Percentiles rank a stretch among this genome's conserved stretches.
These are phyloP conservation scores for Camarhynchus parvulus DNA, from an alignment of 2,113 vertebrate genomes.

Conservation along the genomic window DNA sequence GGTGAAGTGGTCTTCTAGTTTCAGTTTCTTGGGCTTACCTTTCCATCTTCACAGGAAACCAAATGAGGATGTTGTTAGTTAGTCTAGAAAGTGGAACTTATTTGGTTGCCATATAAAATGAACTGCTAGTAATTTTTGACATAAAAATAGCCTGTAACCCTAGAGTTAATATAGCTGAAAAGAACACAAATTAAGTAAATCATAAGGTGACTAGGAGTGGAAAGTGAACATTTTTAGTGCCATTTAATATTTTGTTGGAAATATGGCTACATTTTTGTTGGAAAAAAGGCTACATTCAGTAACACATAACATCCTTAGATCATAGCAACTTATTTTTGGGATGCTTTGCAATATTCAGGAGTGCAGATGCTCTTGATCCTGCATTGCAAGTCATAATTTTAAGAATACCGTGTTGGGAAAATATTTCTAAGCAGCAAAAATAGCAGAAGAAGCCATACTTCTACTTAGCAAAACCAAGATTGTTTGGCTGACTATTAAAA, in stretches of 20 bases:
- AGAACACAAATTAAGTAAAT: not conserved
- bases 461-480: not conserved
- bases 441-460: not conserved
- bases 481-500: conserved; percentile 7
- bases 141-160: not conserved
- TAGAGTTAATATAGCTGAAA: not conserved
- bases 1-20: not conserved
- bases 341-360: not conserved
- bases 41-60: not conserved
- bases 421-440: not conserved
- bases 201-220: not conserved
- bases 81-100: not conserved
- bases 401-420: not conserved
- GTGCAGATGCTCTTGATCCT: not conserved
- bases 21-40: not conserved
- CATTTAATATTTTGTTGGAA: not conserved
- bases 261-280: no score
- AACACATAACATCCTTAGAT: not conserved
- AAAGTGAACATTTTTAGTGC: not conserved
- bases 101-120: not conserved
- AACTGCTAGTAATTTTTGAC: not conserved
- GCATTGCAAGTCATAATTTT: not conserved
- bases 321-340: not conserved
- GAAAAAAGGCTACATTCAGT: not conserved
- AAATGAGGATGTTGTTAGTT: not conserved